A percentile compares a stretch with the other conserved stretches of the same genome.
Conservation (phyloP, 2,888 invertebrate species). For the Branchipolynoe longqiensis region DNA sequence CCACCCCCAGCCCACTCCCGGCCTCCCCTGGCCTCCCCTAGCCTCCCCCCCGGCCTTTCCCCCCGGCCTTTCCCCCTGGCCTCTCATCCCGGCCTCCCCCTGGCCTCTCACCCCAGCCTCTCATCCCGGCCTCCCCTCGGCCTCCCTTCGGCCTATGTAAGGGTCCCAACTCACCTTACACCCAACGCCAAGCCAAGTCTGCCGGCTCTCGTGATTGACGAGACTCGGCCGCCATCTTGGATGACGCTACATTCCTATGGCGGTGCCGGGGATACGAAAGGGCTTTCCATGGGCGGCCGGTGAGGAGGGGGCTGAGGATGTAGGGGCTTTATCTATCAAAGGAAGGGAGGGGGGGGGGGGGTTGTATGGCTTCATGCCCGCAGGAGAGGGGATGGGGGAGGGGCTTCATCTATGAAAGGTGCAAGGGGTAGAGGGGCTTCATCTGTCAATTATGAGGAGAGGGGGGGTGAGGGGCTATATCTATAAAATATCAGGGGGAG, state of each 20-base stretch:
- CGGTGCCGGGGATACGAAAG: neutral
- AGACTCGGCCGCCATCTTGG: slow-evolving; percentile 39
- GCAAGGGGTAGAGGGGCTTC: neutral
- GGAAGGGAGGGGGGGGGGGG: neutral
- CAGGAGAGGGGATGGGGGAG: neutral
- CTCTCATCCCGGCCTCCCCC: no score
- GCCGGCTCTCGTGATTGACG: slow-evolving; percentile 36
- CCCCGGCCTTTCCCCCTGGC: no score
- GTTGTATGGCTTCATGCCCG: neutral
- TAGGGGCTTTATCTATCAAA: neutral
- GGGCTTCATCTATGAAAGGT: neutral
- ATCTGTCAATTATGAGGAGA: neutral
- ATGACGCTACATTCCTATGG: slow-evolving; percentile 4
- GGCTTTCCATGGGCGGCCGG: no score
- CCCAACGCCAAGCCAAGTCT: neutral
- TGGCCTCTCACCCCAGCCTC: no score
- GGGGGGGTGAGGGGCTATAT: no score
- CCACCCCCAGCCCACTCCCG: no score
- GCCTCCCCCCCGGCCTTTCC: no score
- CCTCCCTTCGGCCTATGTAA: no score
- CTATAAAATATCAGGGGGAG: no score
- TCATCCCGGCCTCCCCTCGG: no score
- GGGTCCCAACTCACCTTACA: slow-evolving; percentile 33
- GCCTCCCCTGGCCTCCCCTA: no score
- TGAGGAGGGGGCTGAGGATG: neutral